phyloP scores from a whole-genome alignment of 2,888 invertebrate genomes.

The Plagodis dolabraria region DNA sequence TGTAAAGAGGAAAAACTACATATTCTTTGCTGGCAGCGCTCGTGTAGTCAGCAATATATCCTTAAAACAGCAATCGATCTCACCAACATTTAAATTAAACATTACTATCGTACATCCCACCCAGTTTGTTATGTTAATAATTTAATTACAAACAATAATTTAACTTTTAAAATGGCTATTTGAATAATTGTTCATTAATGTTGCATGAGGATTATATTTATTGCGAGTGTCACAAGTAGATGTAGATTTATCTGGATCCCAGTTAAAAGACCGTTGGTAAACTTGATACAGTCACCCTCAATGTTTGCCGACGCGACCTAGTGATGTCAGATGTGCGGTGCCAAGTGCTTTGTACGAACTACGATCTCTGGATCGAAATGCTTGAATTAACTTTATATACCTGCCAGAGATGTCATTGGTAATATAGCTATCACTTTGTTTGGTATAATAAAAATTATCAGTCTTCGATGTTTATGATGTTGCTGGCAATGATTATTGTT shows the following conservation, averaged over 20 bases:
- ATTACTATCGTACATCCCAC: constrained; percentile 45
- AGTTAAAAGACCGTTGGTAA: constrained; percentile 7
- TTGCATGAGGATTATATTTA: constrained; percentile 52
- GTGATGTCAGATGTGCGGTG: not conserved
- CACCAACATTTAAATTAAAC: constrained; percentile 31
- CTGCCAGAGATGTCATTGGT: too few relatives aligned
- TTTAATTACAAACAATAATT: constrained; percentile 46
- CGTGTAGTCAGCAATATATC: not conserved
- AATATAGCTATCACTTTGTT: too few relatives aligned
- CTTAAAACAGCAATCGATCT: constrained; percentile 28
- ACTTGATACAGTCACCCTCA: not conserved
- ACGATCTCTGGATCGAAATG: too few relatives aligned
- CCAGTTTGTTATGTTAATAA: constrained; percentile 48
- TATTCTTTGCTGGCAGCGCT: not conserved
- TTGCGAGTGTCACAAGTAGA: constrained; percentile 44
- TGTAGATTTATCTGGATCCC: constrained; percentile 42
- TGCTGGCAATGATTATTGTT: too few relatives aligned
- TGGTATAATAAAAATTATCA: too few relatives aligned
- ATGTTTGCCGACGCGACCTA: not conserved
- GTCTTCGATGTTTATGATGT: too few relatives aligned
- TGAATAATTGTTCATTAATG: constrained; percentile 55
- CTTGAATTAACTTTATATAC: too few relatives aligned
- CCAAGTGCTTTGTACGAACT: too few relatives aligned
- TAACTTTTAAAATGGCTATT: constrained; percentile 44
- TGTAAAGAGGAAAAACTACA: not conserved